A percentile compares a stretch with the other conserved stretches of the same genome.
phyloP scores from a whole-genome alignment of 2,888 invertebrate genomes.

The Colletes collaris region DNA sequence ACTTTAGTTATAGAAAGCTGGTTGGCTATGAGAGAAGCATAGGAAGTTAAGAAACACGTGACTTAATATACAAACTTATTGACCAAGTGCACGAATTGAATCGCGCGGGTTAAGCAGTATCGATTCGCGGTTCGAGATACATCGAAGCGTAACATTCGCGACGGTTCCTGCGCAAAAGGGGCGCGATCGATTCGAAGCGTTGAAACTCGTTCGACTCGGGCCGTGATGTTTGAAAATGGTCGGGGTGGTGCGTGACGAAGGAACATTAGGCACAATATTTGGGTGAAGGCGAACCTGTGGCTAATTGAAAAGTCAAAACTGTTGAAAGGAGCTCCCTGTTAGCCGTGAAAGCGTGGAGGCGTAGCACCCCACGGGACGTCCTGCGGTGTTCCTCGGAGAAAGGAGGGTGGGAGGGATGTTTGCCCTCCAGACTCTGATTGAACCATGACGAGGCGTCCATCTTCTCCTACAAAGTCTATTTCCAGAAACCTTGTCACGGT shows the following conservation, averaged over 20 bases:
- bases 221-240: not conserved
- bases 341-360: constrained; percentile 78
- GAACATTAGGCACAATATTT: constrained; percentile 77
- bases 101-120: no score
- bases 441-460: constrained; percentile 28
- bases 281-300: constrained; percentile 80
- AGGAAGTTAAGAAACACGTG: no score
- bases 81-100: no score
- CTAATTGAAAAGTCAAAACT: constrained; percentile 82
- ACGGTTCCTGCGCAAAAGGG: not conserved
- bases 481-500: not conserved
- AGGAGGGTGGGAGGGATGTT: constrained; percentile 21
- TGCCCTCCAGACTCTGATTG: constrained; percentile 24
- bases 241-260: constrained; percentile 70
- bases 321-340: constrained; percentile 53
- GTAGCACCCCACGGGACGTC: constrained; percentile 47
- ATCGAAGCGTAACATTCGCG: no score
- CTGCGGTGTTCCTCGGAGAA: constrained; percentile 30
- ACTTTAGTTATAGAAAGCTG: no score
- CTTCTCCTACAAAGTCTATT: not conserved
- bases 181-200: constrained; percentile 24
- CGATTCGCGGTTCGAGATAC: no score
- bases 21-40: no score
- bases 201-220: constrained; percentile 22
- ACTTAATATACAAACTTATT: no score